Evolutionary conservation across 2,113 vertebrate species (phyloP).

Genomic region (Heterotis niloticus): DNA sequence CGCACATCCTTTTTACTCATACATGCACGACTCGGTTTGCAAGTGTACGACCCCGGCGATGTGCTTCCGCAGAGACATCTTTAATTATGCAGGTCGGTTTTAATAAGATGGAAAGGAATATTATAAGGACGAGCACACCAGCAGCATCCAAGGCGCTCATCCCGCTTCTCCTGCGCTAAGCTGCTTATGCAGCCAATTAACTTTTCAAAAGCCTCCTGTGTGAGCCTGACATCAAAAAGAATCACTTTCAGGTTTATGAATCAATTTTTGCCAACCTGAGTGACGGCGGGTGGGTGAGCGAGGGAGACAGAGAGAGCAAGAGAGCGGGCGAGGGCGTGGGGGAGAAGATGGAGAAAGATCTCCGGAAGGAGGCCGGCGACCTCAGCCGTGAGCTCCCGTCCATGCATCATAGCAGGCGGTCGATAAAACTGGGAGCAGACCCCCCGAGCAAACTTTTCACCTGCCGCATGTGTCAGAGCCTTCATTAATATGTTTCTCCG

Average conservation of each 20-base stretch:
- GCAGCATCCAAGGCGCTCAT: not conserved
- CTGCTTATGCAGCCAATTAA: constrained; percentile 49
- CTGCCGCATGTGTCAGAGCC: no score
- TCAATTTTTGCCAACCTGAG: constrained; percentile 33
- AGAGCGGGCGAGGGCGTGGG: not conserved
- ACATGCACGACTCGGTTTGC: not conserved
- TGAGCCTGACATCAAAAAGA: constrained; percentile 36
- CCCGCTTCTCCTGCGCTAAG: constrained; percentile 20
- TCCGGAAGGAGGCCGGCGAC: not conserved
- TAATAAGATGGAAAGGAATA: constrained; percentile 19
- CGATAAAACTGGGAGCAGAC: not conserved
- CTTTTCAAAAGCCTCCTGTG: constrained; percentile 43
- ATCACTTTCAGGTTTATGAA: constrained; percentile 32
- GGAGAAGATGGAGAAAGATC: not conserved
- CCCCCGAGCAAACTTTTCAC: not conserved
- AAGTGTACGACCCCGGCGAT: not conserved
- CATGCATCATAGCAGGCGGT: not conserved
- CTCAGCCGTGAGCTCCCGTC: not conserved
- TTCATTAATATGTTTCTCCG: constrained; percentile 4
- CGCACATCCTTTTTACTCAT: not conserved
- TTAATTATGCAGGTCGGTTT: constrained; percentile 19
- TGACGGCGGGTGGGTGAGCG: not conserved
- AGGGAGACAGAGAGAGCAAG: not conserved
- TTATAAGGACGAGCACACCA: not conserved
- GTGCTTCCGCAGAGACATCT: not conserved